Conservation (phyloP, 92 coral and sea anemone species). For the Parazoanthus darwini region DNA sequence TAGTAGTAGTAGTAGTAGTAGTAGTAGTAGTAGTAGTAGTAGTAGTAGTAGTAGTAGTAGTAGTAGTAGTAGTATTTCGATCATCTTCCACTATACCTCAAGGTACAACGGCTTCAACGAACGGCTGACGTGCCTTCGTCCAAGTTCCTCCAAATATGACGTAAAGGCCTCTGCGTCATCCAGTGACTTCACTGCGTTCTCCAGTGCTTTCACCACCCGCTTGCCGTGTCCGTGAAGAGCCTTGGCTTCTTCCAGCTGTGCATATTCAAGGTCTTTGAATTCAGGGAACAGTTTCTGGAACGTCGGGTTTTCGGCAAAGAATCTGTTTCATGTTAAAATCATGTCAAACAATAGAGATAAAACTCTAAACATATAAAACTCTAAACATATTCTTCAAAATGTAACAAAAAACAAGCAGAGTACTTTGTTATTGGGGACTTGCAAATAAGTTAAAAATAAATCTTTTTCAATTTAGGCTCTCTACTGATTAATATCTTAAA, state of each 20-base stretch:
- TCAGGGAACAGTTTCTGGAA: slow-evolving; percentile 86
- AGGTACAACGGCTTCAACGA: slow-evolving; percentile 72
- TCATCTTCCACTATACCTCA: slow-evolving; percentile 45
- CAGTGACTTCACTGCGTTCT: slow-evolving; percentile 72
- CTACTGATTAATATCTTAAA: no score
- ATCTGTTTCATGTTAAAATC: slow-evolving; percentile 30
- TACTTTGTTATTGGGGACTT: no score
- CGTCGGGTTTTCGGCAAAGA: slow-evolving; percentile 74
- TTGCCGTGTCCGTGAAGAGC: slow-evolving; percentile 82
- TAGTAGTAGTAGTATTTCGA: no score
- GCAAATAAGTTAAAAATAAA: no score
- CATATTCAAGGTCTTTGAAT: slow-evolving; percentile 61
- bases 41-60: no score
- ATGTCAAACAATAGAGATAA: background rate
- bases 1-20: no score
- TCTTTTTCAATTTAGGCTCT: no score
- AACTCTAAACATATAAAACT: background rate
- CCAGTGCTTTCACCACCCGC: slow-evolving; percentile 78
- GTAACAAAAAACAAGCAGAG: background rate
- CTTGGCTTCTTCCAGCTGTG: slow-evolving; percentile 68
- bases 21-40: no score
- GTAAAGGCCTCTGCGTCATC: slow-evolving; percentile 64
- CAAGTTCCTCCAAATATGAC: slow-evolving; percentile 79
- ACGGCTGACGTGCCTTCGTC: slow-evolving; percentile 68
- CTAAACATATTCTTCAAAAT: background rate